Base-by-base conservation (phyloP, 2,888 invertebrate genomes). In the Halocaridina rubra region DNA sequence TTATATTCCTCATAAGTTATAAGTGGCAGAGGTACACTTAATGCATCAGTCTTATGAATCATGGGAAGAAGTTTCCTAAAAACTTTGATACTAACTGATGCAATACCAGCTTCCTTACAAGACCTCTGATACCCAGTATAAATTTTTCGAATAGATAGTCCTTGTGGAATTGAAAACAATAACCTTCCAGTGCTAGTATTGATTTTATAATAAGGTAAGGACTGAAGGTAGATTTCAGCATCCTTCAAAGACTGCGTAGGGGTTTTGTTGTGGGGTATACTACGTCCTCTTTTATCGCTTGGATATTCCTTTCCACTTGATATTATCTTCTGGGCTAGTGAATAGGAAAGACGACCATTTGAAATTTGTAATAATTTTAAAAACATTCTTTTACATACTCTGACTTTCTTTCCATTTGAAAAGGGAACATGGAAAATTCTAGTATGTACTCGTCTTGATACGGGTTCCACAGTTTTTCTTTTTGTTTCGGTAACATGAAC, bases 391-490 rank as follows among this genome's bases (percentile, higher is more conserved):
- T 74, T 74, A 7, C 74, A 74, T 16, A 74, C 74, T 46, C 27
- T 74, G 24, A 22, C 16, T 8, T 74, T 74, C n/a, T n/a, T 24
- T 22, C 22, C 24, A 27, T n/a, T 27, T 39, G 19, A 74, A 74
- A 46, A 27, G 19, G 74, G 74, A 24, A 74, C 10, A 53, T 22
- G 53, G 53, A 74, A 74, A 32, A 46, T 39, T 16, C 74, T 74
- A 10, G 74, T 74, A 22, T 74, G 74, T n/a, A 74, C 39, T 46
- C 74, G 19, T 24, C 74, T 74, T 22, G 74, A 74, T 27, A n/a
- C 5, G 10, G 10, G 16, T 27, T 74, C 39, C 7, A 27, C 19
- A 3, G 46, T 74, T 46, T 74, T 39, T 53, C 74, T 74, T 19
- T 24, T 27, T 22, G 33, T 33, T 10, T 33, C 27, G 39, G 7